Conservation (phyloP, 2,113 vertebrate species). For the Picathartes gymnocephalus region DNA sequence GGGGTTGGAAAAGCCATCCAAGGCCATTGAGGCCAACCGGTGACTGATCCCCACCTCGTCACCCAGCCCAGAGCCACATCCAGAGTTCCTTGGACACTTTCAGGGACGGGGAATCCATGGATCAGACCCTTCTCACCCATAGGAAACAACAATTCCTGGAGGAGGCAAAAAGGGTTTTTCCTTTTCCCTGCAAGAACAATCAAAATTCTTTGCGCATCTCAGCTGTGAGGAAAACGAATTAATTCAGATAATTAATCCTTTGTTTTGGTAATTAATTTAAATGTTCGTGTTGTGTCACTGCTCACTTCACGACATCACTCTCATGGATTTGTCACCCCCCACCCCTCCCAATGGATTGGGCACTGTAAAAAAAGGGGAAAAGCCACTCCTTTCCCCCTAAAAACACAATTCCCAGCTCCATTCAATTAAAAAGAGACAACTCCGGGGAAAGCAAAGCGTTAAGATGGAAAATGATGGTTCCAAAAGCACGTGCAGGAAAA, state of each 20-base stretch:
- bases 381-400: background rate
- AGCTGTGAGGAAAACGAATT: background rate
- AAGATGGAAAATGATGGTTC: background rate
- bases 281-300: fast-evolving
- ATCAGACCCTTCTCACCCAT: background rate
- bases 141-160: background rate
- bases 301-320: background rate
- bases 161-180: background rate
- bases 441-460: background rate
- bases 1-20: background rate
- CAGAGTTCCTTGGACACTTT: background rate
- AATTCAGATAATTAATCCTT: background rate
- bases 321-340: background rate
- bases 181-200: background rate
- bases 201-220: background rate
- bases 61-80: background rate
- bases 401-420: background rate
- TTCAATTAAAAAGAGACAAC: background rate
- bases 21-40: background rate
- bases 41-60: background rate
- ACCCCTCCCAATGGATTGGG: fast-evolving
- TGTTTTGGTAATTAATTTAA: background rate
- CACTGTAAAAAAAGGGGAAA: background rate
- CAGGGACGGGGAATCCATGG: background rate
- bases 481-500: background rate